phyloP scores from a whole-genome alignment of 1,140 invertebrate genomes.

The Eumeta japonica region DNA sequence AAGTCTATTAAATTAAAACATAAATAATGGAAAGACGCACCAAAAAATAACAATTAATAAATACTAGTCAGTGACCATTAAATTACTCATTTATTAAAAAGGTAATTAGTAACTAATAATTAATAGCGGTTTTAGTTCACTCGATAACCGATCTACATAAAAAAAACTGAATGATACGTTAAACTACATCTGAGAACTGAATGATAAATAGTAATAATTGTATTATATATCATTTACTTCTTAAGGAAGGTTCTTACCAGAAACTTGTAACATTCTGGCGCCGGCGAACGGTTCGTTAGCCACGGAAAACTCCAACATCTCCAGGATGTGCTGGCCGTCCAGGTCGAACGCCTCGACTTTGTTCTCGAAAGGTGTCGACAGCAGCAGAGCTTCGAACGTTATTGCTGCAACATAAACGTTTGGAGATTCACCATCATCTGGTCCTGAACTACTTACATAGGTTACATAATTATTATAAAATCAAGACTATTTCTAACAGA shows the following conservation, averaged over 20 bases:
- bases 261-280: conserved; percentile 63
- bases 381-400: conserved; percentile 65
- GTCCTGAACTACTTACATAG: not conserved
- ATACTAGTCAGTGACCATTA: too few relatives aligned
- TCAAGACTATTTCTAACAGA: not conserved
- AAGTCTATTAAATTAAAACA: too few relatives aligned
- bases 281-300: conserved; percentile 49
- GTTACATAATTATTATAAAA: not conserved
- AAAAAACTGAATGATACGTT: too few relatives aligned
- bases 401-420: conserved; percentile 54
- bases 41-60: too few relatives aligned
- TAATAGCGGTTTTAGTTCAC: too few relatives aligned
- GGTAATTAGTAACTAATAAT: too few relatives aligned
- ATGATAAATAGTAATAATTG: not conserved
- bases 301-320: conserved; percentile 63
- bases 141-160: too few relatives aligned
- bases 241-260: conserved; percentile 26
- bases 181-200: not conserved
- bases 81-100: too few relatives aligned
- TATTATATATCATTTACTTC: not conserved
- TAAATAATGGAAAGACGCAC: too few relatives aligned
- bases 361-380: conserved; percentile 71
- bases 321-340: conserved; percentile 62
- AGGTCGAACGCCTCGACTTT: conserved; percentile 67
- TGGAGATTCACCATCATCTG: not conserved